phyloP scores from a whole-genome alignment of 2,113 vertebrate species.

The Burhinus bistriatus region DNA sequence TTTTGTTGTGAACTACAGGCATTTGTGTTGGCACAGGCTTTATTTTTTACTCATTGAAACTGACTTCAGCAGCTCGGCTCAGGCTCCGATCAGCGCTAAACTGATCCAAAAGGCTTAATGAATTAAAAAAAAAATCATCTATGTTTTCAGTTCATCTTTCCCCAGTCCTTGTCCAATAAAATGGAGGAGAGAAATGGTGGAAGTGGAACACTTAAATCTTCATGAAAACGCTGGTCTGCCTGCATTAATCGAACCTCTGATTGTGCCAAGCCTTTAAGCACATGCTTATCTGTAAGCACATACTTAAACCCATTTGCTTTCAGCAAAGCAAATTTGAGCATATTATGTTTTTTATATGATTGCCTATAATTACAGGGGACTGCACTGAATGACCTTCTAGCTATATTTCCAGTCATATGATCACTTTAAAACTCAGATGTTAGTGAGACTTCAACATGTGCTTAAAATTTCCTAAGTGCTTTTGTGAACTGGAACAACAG shows the following conservation, averaged over 20 bases:
- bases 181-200: neutral
- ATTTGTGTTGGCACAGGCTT: neutral
- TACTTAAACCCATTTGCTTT: slow-evolving; percentile 64
- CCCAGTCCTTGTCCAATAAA: neutral
- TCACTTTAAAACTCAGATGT: slow-evolving; percentile 55
- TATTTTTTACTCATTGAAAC: neutral
- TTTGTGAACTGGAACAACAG: slow-evolving; percentile 37
- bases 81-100: neutral
- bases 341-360: slow-evolving; percentile 66
- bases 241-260: slow-evolving; percentile 16
- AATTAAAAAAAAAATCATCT: neutral
- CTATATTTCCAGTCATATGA: slow-evolving; percentile 61
- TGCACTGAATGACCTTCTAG: slow-evolving; percentile 50
- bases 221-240: neutral
- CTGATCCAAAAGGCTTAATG: neutral
- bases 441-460: slow-evolving; percentile 49
- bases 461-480: slow-evolving; percentile 53
- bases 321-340: slow-evolving; percentile 62
- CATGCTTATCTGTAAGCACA: slow-evolving; percentile 64
- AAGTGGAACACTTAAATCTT: slow-evolving; percentile 25
- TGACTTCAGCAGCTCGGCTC: neutral
- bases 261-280: slow-evolving; percentile 52
- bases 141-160: neutral
- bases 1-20: neutral
- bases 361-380: slow-evolving; percentile 60